Conservation (phyloP, 1,140 invertebrate genomes). For the roundworm (Caenorhabditis elegans) region DNA sequence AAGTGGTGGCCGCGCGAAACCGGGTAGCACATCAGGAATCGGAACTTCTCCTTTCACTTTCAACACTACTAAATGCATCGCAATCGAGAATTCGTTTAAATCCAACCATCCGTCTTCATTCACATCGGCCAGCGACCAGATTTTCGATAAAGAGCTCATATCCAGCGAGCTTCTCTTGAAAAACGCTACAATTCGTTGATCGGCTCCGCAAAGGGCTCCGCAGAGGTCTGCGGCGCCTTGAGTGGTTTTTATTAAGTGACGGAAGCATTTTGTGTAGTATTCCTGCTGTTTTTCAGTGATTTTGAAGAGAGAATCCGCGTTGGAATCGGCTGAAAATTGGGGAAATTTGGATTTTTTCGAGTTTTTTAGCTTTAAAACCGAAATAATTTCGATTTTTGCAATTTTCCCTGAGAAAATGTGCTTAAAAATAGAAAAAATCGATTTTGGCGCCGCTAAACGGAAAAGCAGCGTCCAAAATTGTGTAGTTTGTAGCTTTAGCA, state of each 20-base stretch:
- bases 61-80: conserved; percentile 85
- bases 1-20: conserved; percentile 31
- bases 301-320: conserved; percentile 34
- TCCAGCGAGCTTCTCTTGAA: conserved; percentile 35
- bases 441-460: too few relatives aligned
- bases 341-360: background rate
- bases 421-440: too few relatives aligned
- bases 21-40: conserved; percentile 39
- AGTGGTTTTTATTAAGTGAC: conserved; percentile 41
- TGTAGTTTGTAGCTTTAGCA: too few relatives aligned
- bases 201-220: conserved; percentile 43
- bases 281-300: conserved; percentile 46
- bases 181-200: conserved; percentile 47
- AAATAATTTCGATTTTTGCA: too few relatives aligned
- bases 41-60: conserved; percentile 50
- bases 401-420: too few relatives aligned
- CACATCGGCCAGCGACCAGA: conserved; percentile 94
- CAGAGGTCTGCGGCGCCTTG: conserved; percentile 5
- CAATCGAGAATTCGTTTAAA: conserved; percentile 91
- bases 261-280: conserved; percentile 51
- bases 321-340: background rate
- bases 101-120: conserved; percentile 93
- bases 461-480: too few relatives aligned
- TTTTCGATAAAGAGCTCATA: conserved; percentile 61
- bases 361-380: background rate